Percentiles rank a stretch among this genome's conserved stretches.
Evolutionary conservation across 2,113 vertebrate species (phyloP).

Genomic region (Perca schrenkii): DNA sequence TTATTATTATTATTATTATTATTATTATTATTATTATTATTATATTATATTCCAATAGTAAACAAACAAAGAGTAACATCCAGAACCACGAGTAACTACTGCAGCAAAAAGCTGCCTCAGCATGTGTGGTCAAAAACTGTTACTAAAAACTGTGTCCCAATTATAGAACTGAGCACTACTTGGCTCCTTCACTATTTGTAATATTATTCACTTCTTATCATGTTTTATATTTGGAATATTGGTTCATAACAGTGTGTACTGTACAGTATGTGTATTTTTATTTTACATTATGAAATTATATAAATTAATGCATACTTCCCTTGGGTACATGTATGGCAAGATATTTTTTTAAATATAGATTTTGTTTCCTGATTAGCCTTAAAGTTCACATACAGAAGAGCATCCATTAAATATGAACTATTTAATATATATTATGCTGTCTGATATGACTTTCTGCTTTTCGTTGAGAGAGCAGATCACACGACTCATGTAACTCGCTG

Average conservation of each 20-base stretch:
- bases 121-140: no score
- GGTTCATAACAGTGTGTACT: background rate
- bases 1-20: no score
- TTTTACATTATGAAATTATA: constrained; percentile 2
- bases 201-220: background rate
- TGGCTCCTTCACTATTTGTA: background rate
- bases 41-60: no score
- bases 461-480: constrained; percentile 8
- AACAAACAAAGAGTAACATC: no score
- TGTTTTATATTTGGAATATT: constrained; percentile 7
- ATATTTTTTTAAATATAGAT: constrained; percentile 3
- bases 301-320: background rate
- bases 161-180: no score
- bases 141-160: no score
- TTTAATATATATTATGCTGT: constrained; percentile 47
- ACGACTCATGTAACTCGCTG: background rate
- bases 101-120: no score
- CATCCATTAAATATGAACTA: constrained; percentile 28
- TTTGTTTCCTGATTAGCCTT: background rate
- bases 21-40: no score
- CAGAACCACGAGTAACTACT: no score
- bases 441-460: constrained; percentile 27
- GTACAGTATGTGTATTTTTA: constrained; percentile 15
- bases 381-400: background rate
- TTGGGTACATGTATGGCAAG: background rate